Conservation (phyloP, 2,888 invertebrate species). For the Magallana nippona region DNA sequence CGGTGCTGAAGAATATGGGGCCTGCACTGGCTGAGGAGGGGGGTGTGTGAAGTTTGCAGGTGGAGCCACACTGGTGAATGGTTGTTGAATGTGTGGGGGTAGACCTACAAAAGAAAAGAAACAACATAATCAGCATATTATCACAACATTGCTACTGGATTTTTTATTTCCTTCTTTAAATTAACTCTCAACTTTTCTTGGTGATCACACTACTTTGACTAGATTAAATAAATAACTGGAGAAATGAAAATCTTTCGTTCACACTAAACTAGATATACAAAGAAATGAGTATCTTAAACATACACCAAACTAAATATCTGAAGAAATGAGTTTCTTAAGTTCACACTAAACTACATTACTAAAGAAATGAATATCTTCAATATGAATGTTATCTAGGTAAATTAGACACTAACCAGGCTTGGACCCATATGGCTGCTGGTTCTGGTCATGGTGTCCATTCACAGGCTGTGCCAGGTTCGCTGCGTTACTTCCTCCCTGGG, state of each 20-base stretch:
- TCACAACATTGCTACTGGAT: background rate
- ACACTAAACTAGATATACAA: no score
- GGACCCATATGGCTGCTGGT: background rate
- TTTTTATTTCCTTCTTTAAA: background rate
- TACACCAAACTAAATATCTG: no score
- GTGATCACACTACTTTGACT: no score
- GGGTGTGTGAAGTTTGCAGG: background rate
- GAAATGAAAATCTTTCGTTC: no score
- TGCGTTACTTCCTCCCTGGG: conserved; percentile 23
- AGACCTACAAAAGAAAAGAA: background rate
- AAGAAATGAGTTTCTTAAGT: no score
- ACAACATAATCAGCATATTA: background rate
- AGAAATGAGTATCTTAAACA: no score
- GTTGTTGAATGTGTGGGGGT: conserved; percentile 4
- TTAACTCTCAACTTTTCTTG: background rate
- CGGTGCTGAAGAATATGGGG: background rate
- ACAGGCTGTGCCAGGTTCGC: conserved; percentile 12
- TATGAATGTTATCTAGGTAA: background rate
- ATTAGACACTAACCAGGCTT: background rate
- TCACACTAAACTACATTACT: no score
- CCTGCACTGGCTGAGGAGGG: conserved; percentile 16
- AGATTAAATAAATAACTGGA: no score
- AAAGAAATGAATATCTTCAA: no score
- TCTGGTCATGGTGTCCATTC: conserved; percentile 16
- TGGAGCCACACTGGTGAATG: conserved; percentile 1